Evolutionary conservation across 2,888 invertebrate species (phyloP).

Genomic region (Luperina nickerlii): DNA sequence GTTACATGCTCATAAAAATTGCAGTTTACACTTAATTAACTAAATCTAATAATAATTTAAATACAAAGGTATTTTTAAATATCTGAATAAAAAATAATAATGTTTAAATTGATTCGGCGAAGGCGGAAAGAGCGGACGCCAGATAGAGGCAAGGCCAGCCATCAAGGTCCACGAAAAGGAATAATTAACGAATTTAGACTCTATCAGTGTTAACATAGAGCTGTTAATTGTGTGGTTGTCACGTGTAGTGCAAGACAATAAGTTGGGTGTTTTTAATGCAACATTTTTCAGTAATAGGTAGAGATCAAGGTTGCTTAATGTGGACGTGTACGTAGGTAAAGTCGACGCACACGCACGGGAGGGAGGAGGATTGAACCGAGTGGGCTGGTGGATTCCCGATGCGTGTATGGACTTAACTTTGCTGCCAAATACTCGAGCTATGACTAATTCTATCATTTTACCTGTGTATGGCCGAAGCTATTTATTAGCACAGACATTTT

Average conservation of each 20-base stretch:
- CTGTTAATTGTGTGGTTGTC: slow-evolving; percentile 66
- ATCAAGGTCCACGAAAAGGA: slow-evolving; percentile 82
- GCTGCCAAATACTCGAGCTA: slow-evolving; percentile 42
- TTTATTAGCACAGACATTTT: slow-evolving; percentile 14
- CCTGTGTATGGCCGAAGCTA: slow-evolving; percentile 15
- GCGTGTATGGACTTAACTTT: slow-evolving; percentile 43
- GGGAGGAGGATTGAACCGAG: slow-evolving; percentile 39
- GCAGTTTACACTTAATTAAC: slow-evolving; percentile 4
- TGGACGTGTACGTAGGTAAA: slow-evolving; percentile 66
- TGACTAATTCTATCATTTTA: slow-evolving; percentile 40
- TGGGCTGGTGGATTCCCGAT: slow-evolving; percentile 45
- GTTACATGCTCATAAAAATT: slow-evolving; percentile 3
- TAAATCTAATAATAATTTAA: slow-evolving; percentile 32
- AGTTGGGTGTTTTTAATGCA: slow-evolving; percentile 86
- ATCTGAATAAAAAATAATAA: slow-evolving; percentile 82
- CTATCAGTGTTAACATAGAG: slow-evolving; percentile 69
- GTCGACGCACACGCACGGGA: slow-evolving; percentile 59
- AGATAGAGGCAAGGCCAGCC: slow-evolving; percentile 87
- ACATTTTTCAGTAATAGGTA: slow-evolving; percentile 88
- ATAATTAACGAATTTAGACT: slow-evolving; percentile 71
- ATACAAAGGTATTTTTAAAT: slow-evolving; percentile 70
- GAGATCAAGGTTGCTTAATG: slow-evolving; percentile 85
- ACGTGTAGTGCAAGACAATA: slow-evolving; percentile 82
- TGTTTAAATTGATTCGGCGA: slow-evolving; percentile 88
- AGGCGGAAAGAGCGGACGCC: slow-evolving; percentile 90